Evolutionary conservation across 2,113 vertebrate genomes (phyloP).

Genomic region (Perccottus glenii): DNA sequence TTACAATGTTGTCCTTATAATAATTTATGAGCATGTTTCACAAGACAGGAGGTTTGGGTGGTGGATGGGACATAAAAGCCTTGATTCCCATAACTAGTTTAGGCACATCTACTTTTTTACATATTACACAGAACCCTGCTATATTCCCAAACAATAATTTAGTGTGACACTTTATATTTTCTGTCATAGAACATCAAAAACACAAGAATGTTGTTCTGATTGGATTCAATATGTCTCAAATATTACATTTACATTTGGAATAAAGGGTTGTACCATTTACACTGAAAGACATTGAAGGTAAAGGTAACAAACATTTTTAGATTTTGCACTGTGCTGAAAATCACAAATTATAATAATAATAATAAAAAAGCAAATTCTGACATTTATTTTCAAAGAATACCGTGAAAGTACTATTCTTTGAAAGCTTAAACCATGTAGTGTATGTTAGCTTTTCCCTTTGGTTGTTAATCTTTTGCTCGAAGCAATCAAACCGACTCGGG

Average conservation of each 20-base stretch:
- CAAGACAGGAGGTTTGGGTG: neutral
- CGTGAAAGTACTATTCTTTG: slow-evolving; percentile 41
- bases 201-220: too few species aligned
- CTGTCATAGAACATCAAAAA: too few species aligned
- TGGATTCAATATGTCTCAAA: too few species aligned
- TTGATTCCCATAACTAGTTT: too few species aligned
- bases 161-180: too few species aligned
- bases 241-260: too few species aligned
- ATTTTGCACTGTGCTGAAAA: neutral
- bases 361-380: slow-evolving; percentile 7
- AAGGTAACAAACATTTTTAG: neutral
- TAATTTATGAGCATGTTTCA: neutral
- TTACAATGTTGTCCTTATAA: neutral
- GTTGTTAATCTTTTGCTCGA: slow-evolving; percentile 68
- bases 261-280: neutral
- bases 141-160: too few species aligned
- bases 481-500: slow-evolving; percentile 60
- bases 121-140: too few species aligned
- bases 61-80: too few species aligned
- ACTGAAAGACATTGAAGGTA: neutral
- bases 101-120: too few species aligned
- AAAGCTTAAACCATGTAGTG: slow-evolving; percentile 47
- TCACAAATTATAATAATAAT: neutral
- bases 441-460: slow-evolving; percentile 57
- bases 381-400: slow-evolving; percentile 29